Evolutionary conservation across 2,113 vertebrate species (phyloP), one percentile per base, ranked within the genome.

Genomic region (Laticauda laticaudata): DNA sequence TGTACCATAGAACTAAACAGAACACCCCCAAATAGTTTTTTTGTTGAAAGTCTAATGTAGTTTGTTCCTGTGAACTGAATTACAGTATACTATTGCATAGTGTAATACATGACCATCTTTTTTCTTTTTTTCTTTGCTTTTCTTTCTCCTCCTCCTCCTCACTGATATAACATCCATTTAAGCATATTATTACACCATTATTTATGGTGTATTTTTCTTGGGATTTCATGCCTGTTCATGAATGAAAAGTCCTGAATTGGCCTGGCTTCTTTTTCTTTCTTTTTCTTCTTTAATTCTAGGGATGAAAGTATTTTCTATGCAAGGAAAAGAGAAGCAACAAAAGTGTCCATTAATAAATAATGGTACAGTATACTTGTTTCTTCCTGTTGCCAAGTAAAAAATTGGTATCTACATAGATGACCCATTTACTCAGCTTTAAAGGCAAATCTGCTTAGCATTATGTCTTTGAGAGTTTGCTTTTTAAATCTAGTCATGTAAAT

Each of bases 11-110:
- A 43, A 29, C 20, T 86, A 26, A 86, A 55, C 69, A 75, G 34
- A 92, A 75, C 4, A 55, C 2, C 23, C 14, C 69, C 54, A 88
- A 11, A 10, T 87, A 6, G 88, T 23, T 45, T 93, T 64, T 51
- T 39, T n/a, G 15, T 54, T 59, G 20, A 51, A 89, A 85, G 57
- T 9, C 34, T 89, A 54, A 86, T 5, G 14, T 26, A 1, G 54
- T 86, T 92, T 95, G 85, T 93, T 88, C 93, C 95, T 94, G 91
- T 94, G 89, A 96, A 95, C 90, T 92, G 43, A 96, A 91, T 94
- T 90, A 87, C 43, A 86, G 29, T 93, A 85, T 24, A 87, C 94
- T 93, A 53, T 20, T 95, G 91, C 4, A 64, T 5, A 64, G 26
- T 64, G 88, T 61, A 95, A 81, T 59, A 91, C 75, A 92, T 93